phyloP scores from a whole-genome alignment of 2,113 vertebrate species.

The Guaruba guarouba region DNA sequence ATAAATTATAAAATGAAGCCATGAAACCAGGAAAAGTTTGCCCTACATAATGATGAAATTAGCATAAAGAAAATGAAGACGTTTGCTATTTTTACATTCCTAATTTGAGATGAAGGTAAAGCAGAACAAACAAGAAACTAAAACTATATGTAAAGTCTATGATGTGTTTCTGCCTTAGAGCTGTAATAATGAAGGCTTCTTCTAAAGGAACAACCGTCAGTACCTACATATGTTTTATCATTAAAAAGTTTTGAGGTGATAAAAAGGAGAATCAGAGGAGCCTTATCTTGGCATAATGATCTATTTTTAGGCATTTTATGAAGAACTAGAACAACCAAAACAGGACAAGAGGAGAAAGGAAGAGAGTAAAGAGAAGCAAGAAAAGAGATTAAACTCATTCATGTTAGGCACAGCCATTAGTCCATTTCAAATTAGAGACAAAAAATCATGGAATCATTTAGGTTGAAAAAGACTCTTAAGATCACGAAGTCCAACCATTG shows the following conservation, averaged over 20 bases:
- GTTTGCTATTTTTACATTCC: background rate
- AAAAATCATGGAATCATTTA: background rate
- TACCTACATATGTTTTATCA: background rate
- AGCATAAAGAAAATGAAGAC: background rate
- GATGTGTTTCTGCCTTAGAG: background rate
- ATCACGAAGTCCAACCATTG: background rate
- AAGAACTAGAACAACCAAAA: background rate
- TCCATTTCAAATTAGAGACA: background rate
- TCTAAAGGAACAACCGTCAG: background rate
- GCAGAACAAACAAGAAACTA: conserved; percentile 14
- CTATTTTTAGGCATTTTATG: background rate
- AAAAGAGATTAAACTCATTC: background rate
- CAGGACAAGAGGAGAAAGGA: background rate
- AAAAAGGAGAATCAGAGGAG: background rate
- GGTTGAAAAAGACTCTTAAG: background rate
- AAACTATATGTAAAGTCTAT: background rate
- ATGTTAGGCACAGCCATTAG: background rate
- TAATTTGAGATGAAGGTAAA: background rate
- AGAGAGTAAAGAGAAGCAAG: background rate
- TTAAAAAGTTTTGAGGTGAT: background rate
- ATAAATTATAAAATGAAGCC: background rate
- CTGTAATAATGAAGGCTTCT: background rate
- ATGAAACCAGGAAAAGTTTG: background rate
- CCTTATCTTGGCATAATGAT: background rate
- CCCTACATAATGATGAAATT: background rate